Conservation (phyloP, 2,797 vertebrate genomes). For the Yasuhikotakia modesta region DNA sequence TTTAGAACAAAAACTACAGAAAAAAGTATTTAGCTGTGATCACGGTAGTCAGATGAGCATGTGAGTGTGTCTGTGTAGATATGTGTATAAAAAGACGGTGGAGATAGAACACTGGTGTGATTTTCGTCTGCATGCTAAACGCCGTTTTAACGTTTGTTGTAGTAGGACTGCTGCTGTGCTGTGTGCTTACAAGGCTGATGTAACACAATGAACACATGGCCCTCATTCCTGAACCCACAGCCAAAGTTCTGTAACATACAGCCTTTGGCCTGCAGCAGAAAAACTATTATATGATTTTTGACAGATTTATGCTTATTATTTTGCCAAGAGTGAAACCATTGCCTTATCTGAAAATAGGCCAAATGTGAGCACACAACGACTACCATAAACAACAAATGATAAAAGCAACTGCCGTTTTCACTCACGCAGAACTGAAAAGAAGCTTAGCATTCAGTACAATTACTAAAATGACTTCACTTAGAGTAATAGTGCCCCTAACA, state of each 20-base stretch:
- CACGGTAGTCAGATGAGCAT: constrained; percentile 63
- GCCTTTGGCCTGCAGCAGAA: constrained; percentile 51
- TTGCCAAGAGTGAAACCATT: constrained; percentile 24
- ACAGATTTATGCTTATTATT: constrained; percentile 38
- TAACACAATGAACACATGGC: constrained; percentile 67
- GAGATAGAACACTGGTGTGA: too few species aligned
- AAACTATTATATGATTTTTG: constrained; percentile 32
- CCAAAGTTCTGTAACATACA: constrained; percentile 63
- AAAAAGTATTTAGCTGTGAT: not conserved
- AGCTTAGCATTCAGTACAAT: constrained; percentile 42
- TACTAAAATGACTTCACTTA: constrained; percentile 34
- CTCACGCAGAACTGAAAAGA: constrained; percentile 3
- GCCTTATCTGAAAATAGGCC: constrained; percentile 16
- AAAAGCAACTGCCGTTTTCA: not conserved
- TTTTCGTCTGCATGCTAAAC: constrained; percentile 57
- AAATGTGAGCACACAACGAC: constrained; percentile 5
- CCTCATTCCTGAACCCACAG: constrained; percentile 68
- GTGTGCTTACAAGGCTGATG: constrained; percentile 64
- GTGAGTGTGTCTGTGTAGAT: not conserved
- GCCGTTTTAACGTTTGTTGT: constrained; percentile 64
- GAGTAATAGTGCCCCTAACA: constrained; percentile 26
- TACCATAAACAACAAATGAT: not conserved
- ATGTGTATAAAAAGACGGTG: too few species aligned
- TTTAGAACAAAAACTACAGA: too few species aligned
- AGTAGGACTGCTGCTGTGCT: constrained; percentile 48